Conservation (phyloP, 2,797 vertebrate genomes). For the Glossophaga mutica region DNA sequence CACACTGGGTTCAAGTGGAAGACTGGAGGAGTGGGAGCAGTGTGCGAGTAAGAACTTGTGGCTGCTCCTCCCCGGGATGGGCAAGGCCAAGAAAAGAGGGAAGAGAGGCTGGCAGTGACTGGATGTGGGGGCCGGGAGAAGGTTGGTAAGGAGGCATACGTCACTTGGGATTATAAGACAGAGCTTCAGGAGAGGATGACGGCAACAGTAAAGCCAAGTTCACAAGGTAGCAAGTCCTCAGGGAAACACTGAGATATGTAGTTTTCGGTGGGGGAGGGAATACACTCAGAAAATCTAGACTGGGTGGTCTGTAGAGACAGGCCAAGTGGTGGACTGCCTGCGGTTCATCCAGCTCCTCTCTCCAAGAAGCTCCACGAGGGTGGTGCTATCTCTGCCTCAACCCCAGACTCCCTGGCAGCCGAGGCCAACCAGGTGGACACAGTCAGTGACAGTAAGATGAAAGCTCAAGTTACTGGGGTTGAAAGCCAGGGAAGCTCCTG, state of each 20-base stretch:
- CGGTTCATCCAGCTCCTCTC: background rate
- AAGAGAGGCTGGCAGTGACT: background rate
- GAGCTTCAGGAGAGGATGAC: background rate
- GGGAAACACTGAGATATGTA: background rate
- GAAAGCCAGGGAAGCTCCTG: background rate
- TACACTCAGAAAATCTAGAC: background rate
- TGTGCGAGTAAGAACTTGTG: background rate
- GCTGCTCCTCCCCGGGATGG: background rate
- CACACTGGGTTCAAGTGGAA: accelerated
- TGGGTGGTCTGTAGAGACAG: background rate
- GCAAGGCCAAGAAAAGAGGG: background rate
- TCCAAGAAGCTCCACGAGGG: accelerated
- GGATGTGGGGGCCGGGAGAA: accelerated
- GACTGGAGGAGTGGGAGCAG: background rate
- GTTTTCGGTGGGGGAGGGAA: background rate
- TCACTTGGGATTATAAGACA: background rate
- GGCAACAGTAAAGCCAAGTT: background rate
- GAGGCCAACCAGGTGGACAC: background rate
- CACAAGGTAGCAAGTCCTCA: accelerated
- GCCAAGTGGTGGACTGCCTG: accelerated
- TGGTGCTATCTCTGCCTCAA: background rate
- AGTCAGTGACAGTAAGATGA: background rate
- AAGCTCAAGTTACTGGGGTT: background rate
- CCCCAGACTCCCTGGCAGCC: background rate
- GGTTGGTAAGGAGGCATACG: no score